Conservation (phyloP, 2,888 invertebrate species). For the Phania funesta region DNA sequence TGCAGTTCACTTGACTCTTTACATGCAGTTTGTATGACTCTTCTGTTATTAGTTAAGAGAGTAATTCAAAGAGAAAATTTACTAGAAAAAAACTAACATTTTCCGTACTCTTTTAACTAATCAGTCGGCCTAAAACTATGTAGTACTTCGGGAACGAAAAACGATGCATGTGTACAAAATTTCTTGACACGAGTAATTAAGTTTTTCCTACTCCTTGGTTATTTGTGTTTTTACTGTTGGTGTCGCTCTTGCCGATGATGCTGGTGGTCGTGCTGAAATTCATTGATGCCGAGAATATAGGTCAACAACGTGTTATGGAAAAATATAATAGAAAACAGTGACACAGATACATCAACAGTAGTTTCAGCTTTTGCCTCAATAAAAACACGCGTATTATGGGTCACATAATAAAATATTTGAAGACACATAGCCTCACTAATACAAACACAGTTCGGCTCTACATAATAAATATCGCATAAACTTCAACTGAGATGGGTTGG, state of each 20-base stretch:
- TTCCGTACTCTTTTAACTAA: constrained; percentile 5
- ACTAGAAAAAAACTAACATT: not conserved
- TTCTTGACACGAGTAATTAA: constrained; percentile 47
- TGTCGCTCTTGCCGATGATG: constrained; percentile 32
- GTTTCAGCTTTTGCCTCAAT: constrained; percentile 1
- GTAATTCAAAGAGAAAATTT: not conserved
- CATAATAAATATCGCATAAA: no score
- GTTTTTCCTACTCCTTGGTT: no score
- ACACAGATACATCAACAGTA: constrained; percentile 25
- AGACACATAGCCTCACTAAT: no score
- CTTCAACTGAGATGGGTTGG: no score
- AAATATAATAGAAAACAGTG: constrained; percentile 58
- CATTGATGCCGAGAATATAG: constrained; percentile 79
- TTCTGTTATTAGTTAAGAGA: constrained; percentile 19
- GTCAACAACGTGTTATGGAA: constrained; percentile 77
- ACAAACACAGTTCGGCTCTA: no score
- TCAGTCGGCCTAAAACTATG: constrained; percentile 37
- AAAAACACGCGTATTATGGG: constrained; percentile 25
- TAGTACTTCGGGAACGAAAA: not conserved
- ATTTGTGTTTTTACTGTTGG: constrained; percentile 30
- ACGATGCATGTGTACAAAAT: constrained; percentile 52
- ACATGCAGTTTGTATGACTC: no score
- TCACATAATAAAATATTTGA: constrained; percentile 5
- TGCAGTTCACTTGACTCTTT: no score
- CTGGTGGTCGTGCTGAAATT: constrained; percentile 65